A percentile compares a stretch with the other conserved stretches of the same genome.
Evolutionary conservation across 2,113 vertebrate species (phyloP).

Genomic region (Agelaius tricolor): DNA sequence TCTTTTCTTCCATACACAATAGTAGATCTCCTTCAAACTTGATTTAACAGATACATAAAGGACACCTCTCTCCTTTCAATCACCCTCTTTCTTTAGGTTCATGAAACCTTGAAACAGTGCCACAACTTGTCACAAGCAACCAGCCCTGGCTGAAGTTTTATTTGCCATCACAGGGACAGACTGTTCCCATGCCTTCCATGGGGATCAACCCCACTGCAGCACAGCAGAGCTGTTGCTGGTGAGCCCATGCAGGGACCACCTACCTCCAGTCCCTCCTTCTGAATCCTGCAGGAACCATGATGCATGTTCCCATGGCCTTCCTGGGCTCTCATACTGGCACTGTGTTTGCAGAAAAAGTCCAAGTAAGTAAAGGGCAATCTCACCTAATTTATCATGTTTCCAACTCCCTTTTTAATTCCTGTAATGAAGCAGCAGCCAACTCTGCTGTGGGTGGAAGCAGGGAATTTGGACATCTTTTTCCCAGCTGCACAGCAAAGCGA

Average conservation of each 20-base stretch:
- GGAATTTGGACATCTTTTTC: background rate
- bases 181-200: background rate
- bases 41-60: conserved; percentile 19
- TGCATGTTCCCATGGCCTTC: background rate
- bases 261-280: background rate
- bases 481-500: background rate
- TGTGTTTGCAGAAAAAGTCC: background rate
- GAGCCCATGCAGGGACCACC: background rate
- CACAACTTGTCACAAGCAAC: background rate
- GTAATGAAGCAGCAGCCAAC: background rate
- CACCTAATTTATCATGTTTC: fast-evolving
- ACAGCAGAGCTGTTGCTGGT: background rate
- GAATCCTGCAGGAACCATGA: background rate
- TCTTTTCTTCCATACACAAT: conserved; percentile 39
- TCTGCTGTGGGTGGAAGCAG: background rate
- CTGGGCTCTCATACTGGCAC: fast-evolving
- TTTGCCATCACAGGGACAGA: background rate
- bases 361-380: background rate
- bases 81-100: background rate
- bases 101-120: background rate
- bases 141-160: background rate
- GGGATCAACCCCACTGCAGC: background rate
- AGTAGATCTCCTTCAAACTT: background rate
- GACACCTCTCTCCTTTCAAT: background rate
- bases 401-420: background rate